A percentile compares a stretch with the other conserved stretches of the same genome.
phyloP scores from a whole-genome alignment of 2,888 invertebrate genomes.

The Drosophila mettleri region DNA sequence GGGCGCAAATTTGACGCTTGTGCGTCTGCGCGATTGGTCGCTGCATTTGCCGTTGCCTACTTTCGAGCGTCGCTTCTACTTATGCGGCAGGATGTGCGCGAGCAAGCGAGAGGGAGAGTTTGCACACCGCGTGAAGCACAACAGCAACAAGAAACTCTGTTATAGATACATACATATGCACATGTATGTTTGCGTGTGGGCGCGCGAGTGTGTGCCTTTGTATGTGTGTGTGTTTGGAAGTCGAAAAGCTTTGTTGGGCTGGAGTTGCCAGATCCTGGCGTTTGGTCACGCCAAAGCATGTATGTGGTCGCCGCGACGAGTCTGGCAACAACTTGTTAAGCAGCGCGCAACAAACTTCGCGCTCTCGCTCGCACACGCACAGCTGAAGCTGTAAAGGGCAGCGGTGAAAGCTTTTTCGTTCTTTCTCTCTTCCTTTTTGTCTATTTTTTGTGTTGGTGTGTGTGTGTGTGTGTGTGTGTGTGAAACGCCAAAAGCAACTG shows the following conservation, averaged over 20 bases:
- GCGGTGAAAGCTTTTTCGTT: slow-evolving; percentile 51
- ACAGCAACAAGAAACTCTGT: slow-evolving; percentile 49
- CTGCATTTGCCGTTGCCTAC: slow-evolving; percentile 72
- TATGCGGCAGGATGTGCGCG: slow-evolving; percentile 22
- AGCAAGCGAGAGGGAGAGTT: slow-evolving; percentile 13
- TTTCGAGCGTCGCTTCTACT: slow-evolving; percentile 57
- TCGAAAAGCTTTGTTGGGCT: slow-evolving; percentile 27
- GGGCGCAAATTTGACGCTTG: slow-evolving; percentile 33
- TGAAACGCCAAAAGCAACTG: slow-evolving; percentile 20
- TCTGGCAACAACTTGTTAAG: slow-evolving; percentile 50
- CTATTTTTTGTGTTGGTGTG: not conserved
- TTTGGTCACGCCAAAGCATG: not conserved
- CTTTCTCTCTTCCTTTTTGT: slow-evolving; percentile 23
- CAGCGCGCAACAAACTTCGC: slow-evolving; percentile 42
- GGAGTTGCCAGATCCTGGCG: slow-evolving; percentile 67
- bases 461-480: not conserved
- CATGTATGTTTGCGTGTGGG: slow-evolving; percentile 2
- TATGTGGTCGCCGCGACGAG: slow-evolving; percentile 8
- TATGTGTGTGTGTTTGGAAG: slow-evolving; percentile 18
- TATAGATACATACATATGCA: slow-evolving; percentile 67
- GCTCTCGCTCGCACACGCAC: slow-evolving; percentile 8
- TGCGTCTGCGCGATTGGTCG: slow-evolving; percentile 70
- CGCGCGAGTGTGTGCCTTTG: slow-evolving; percentile 8
- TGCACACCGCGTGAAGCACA: slow-evolving; percentile 17
- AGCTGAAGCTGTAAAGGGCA: slow-evolving; percentile 62